Evolutionary conservation across 2,888 invertebrate genomes (phyloP).

Genomic region (Suillia variegata): DNA sequence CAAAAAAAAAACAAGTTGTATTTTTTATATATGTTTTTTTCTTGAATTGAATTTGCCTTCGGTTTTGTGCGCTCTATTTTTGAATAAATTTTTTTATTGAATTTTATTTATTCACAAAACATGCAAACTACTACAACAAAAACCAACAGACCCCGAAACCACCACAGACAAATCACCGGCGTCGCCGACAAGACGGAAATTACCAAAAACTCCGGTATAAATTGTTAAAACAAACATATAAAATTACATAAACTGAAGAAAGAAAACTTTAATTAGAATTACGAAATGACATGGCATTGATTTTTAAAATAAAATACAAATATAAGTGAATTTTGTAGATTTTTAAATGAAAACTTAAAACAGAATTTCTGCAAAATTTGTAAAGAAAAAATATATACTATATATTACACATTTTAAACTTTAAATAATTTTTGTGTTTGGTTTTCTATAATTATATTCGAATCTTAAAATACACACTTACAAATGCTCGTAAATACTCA

Average conservation of each 20-base stretch:
- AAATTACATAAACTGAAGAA: conserved; percentile 6
- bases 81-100: conserved; percentile 21
- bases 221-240: conserved; percentile 41
- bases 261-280: conserved; percentile 1
- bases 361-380: too few species aligned
- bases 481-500: too few species aligned
- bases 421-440: too few species aligned
- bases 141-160: conserved; percentile 73
- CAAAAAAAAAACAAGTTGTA: conserved; percentile 1
- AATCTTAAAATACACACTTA: too few species aligned
- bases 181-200: conserved; percentile 90
- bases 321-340: too few species aligned
- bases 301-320: conserved; percentile 19
- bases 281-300: neutral
- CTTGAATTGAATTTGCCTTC: conserved; percentile 26
- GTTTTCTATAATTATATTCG: too few species aligned
- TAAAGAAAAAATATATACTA: too few species aligned
- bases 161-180: conserved; percentile 81
- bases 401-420: too few species aligned
- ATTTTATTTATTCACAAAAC: conserved; percentile 22
- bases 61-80: conserved; percentile 37
- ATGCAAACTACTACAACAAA: conserved; percentile 20
- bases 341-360: too few species aligned
- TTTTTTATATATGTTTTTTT: conserved; percentile 12
- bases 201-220: conserved; percentile 98